Evolutionary conservation across 2,888 invertebrate species (phyloP).

Genomic region (Eupithecia vulgata): DNA sequence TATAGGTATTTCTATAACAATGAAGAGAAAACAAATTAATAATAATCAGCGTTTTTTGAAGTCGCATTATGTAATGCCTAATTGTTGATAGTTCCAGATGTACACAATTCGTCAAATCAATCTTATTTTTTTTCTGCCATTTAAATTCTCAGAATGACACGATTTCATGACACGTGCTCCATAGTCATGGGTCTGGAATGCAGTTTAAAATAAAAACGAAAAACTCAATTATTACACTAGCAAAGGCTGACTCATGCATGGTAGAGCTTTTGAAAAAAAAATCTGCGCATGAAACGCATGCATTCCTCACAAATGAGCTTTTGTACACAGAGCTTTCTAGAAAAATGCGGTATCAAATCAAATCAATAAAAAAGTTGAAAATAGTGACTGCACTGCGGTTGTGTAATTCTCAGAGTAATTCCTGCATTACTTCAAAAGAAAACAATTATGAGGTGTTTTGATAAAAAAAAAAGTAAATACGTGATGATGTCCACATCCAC

Average conservation of each 20-base stretch:
- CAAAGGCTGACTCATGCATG: conserved; percentile 39
- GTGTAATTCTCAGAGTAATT: too few species aligned
- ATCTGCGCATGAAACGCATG: conserved; percentile 12
- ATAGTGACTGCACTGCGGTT: too few species aligned
- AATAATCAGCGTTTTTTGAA: too few species aligned
- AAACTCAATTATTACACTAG: conserved; percentile 21
- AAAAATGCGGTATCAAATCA: too few species aligned
- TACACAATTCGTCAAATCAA: background rate
- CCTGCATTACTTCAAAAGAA: too few species aligned
- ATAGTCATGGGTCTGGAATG: conserved; percentile 42
- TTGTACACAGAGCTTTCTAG: background rate
- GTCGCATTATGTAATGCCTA: too few species aligned
- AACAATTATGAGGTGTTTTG: too few species aligned
- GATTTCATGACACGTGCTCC: conserved; percentile 35
- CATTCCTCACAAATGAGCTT: conserved; percentile 1
- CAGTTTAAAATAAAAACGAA: conserved; percentile 40
- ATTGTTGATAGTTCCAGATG: background rate
- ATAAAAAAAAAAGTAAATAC: too few species aligned
- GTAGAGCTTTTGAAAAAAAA: conserved; percentile 15
- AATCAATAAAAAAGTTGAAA: too few species aligned
- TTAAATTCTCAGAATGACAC: conserved; percentile 18
- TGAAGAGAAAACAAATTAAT: too few species aligned
- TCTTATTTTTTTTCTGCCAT: background rate
- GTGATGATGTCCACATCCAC: too few species aligned
- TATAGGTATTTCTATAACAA: too few species aligned